Evolutionary conservation across 1,140 invertebrate species (phyloP), one percentile per base, ranked within the genome.

Genomic region (Mylabris phalerata): DNA sequence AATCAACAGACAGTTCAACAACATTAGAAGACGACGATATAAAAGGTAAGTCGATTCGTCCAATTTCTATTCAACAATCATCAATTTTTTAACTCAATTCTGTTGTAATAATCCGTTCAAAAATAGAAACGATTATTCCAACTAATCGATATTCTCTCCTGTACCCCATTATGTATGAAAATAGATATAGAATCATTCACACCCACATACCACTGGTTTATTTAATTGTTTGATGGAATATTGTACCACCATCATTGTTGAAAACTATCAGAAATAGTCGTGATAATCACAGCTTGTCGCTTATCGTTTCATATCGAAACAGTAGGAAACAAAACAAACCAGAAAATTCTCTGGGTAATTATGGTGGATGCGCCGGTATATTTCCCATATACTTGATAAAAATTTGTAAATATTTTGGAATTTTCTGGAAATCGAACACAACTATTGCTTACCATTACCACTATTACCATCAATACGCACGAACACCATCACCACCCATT

Each of bases 21-120:
- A 95, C 93, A 60, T 85, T 93, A 52, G 82, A 94, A 76, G 93
- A 96, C 75, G 93, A 95, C 73, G 92, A 94, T 73, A 83, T 84
- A 66, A 91, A 91, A 86, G 89, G 89, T 91, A 84, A 82, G 78
- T 71, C n/a, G 4, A 7, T 32, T 32, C 32, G 32, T 5, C 7
- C 4, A 32, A 42, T 42, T 4, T 9, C 10, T 10, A 42, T 4
- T 0, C 11, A 42, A 42, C 41, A 42, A 42, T 42, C 11, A 42
- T 42, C 10, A 10, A 42, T 42, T 42, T 42, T 42, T 1, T 42
- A 7, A 3, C 9, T 42, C 3, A 42, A 42, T 42, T 40, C 39
- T n/a, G 9, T 42, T 10, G 9, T 9, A 42, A 42, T 42, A 42
- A 32, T 32, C 32, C 32, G 7, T 32, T 32, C 9, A 19, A 19